Conservation (phyloP, 2,888 invertebrate species). For the Eretmocerus hayati region DNA sequence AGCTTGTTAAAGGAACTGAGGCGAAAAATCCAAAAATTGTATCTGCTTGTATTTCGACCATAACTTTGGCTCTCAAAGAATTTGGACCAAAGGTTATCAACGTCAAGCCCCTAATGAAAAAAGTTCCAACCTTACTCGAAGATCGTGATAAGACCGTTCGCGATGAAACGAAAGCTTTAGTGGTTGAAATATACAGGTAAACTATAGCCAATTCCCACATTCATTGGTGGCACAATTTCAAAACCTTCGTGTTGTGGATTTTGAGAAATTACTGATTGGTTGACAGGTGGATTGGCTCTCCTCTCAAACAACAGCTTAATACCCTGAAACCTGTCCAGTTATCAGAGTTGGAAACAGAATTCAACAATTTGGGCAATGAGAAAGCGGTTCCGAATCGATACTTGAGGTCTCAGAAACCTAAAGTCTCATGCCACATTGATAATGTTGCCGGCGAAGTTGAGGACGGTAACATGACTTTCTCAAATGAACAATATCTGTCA, state of each 20-base stretch:
- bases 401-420: constrained; percentile 75
- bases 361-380: constrained; percentile 62
- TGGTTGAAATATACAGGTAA: constrained; percentile 84
- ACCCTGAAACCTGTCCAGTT: constrained; percentile 84
- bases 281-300: constrained; percentile 72
- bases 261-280: not conserved
- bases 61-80: constrained; percentile 72
- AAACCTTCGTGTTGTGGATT: too few species aligned
- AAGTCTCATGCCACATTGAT: constrained; percentile 53
- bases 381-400: constrained; percentile 68
- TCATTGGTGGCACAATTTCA: not conserved
- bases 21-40: constrained; percentile 96
- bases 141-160: constrained; percentile 88
- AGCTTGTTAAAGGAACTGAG: constrained; percentile 86
- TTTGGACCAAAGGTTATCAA: constrained; percentile 89
- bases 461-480: constrained; percentile 45
- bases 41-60: constrained; percentile 69
- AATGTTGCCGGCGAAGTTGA: constrained; percentile 51
- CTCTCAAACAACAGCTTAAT: constrained; percentile 77
- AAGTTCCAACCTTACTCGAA: constrained; percentile 73
- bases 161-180: constrained; percentile 84
- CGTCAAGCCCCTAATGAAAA: constrained; percentile 84
- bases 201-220: constrained; percentile 20
- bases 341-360: constrained; percentile 82
- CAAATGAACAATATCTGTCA: too few species aligned